phyloP scores from a whole-genome alignment of 2,888 invertebrate species.

The Rutpela maculata region DNA sequence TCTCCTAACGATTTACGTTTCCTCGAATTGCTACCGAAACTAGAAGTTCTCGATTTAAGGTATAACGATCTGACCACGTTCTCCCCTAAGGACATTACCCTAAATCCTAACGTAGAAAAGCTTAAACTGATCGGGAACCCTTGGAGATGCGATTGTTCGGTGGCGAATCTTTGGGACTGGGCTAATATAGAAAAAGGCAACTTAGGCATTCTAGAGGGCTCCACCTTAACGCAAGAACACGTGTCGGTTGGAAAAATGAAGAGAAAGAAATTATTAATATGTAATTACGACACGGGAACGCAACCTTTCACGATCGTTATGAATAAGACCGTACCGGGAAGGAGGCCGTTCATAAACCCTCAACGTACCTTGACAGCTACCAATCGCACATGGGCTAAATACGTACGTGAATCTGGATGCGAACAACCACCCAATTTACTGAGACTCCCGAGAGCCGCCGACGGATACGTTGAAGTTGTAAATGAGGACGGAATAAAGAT shows the following conservation, averaged over 20 bases:
- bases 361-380: slow-evolving; percentile 77
- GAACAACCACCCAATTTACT: slow-evolving; percentile 65
- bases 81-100: slow-evolving; percentile 76
- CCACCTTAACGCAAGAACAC: slow-evolving; percentile 79
- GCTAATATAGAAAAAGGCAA: slow-evolving; percentile 81
- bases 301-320: slow-evolving; percentile 75
- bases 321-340: slow-evolving; percentile 76
- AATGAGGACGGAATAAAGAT: slow-evolving; percentile 54
- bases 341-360: slow-evolving; percentile 77
- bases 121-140: slow-evolving; percentile 82
- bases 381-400: slow-evolving; percentile 84
- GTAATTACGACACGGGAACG: slow-evolving; percentile 79
- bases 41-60: slow-evolving; percentile 80
- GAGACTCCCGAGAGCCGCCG: slow-evolving; percentile 60
- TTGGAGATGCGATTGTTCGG: slow-evolving; percentile 82
- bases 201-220: slow-evolving; percentile 80
- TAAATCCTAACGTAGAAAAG: slow-evolving; percentile 78
- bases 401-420: slow-evolving; percentile 81
- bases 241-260: slow-evolving; percentile 79
- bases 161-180: slow-evolving; percentile 85
- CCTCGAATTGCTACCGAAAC: slow-evolving; percentile 75
- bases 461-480: slow-evolving; percentile 46
- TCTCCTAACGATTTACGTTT: slow-evolving; percentile 76
- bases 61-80: slow-evolving; percentile 80
- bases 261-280: slow-evolving; percentile 79